Evolutionary conservation across 2,113 vertebrate genomes (phyloP), one percentile per base, ranked within the genome.

Genomic region (Actinemys pallida): DNA sequence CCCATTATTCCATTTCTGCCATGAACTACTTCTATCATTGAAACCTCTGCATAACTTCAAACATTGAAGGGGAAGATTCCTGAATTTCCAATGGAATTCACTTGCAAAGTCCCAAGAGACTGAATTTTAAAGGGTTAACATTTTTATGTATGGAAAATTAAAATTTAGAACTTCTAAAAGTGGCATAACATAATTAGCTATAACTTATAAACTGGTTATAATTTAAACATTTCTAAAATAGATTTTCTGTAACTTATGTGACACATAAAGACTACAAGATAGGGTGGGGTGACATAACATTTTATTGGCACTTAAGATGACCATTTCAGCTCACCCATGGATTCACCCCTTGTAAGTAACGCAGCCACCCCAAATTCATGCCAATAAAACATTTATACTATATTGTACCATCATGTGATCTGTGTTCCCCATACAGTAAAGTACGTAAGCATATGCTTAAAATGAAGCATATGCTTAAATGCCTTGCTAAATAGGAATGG

Each of bases 1-100:
- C 94, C 89, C 87, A 83, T 65, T 81, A 69, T 69, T 92, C 90
- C 27, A 5, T 94, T 95, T 95, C 91, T 97, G 89, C 92, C 96
- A 97, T 90, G 65, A 91, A 39, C 24, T 88, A 22, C 81, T 95
- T 27, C 35, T 91, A 49, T 47, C 81, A 92, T 97, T 93, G 54
- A 92, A 90, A 89, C 42, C 54, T 92, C 88, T 84, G 27, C 93
- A 82, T 49, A 81, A 5, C 69, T 88, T 91, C 81, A 94, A 93
- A 75, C 25, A 16, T 50, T 89, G 87, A 95, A 94, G 87, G 45
- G 83, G 24, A 1, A 56, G 45, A n/a, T 85, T 47, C 49, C 42
- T 78, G 92, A 93, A 62, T 39, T 39, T 39, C 65, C n/a, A 72
- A 10, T 72, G n/a, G 8, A 20, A 72, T 39, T 72, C 19, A 39